Percentiles rank a stretch among this genome's conserved stretches.
These are phyloP conservation scores for Illadopsis cleaveri DNA, from an alignment of 2,113 vertebrate species.

Conservation along the genomic window DNA sequence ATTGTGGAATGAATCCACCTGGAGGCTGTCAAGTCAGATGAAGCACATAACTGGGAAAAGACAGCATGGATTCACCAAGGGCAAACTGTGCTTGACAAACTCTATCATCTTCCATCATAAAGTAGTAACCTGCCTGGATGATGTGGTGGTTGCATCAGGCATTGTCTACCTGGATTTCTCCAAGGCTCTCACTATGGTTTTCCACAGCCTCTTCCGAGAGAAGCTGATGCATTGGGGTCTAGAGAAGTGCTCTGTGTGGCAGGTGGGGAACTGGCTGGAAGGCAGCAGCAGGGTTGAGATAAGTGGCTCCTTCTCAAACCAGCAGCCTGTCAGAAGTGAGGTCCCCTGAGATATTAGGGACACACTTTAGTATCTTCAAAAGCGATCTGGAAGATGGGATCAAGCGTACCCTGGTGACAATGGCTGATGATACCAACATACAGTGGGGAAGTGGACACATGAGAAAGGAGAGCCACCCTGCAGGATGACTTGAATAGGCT, in stretches of 20 bases:
- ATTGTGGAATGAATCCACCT: background rate
- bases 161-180: background rate
- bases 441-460: background rate
- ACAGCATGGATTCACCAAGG: background rate
- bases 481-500: too few species aligned
- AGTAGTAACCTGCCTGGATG: background rate
- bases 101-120: background rate
- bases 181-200: background rate
- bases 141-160: fast-evolving
- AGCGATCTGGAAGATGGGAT: background rate
- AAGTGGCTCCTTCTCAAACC: background rate
- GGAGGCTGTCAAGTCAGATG: background rate
- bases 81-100: background rate
- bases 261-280: background rate
- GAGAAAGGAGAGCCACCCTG: background rate
- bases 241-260: fast-evolving
- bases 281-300: background rate
- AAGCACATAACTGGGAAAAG: background rate
- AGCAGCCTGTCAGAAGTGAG: background rate
- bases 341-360: background rate
- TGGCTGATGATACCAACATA: background rate
- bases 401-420: background rate
- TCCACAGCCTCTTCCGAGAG: background rate
- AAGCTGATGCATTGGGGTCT: background rate
- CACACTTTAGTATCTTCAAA: background rate